These are phyloP conservation scores for Enteromius radiatus DNA, from an alignment of 2,797 vertebrate species.

Conservation along the genomic window DNA sequence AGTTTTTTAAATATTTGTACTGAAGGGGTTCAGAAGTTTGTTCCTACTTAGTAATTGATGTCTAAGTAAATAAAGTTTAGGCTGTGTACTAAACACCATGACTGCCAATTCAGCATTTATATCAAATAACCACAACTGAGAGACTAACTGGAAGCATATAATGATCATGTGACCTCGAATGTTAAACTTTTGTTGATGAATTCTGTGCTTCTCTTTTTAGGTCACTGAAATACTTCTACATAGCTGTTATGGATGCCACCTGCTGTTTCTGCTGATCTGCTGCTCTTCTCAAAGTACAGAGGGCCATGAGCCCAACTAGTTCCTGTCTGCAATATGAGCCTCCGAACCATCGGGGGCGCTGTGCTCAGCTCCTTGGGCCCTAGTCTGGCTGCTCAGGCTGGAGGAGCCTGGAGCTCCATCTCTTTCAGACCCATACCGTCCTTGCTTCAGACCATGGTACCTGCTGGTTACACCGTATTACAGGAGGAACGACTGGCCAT, in stretches of 20 bases:
- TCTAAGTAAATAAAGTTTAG: background rate
- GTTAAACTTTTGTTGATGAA: background rate
- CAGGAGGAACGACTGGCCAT: slow-evolving; percentile 91
- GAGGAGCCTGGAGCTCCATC: slow-evolving; percentile 81
- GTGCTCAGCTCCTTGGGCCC: slow-evolving; percentile 75
- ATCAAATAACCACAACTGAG: background rate
- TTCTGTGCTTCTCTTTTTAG: slow-evolving; percentile 16
- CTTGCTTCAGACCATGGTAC: slow-evolving; percentile 90
- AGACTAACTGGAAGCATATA: background rate
- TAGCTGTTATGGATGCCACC: background rate
- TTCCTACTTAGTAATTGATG: background rate
- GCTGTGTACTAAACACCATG: slow-evolving; percentile 17
- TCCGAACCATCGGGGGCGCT: slow-evolving; percentile 72
- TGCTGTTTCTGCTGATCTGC: slow-evolving; percentile 33
- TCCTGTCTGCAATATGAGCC: slow-evolving; percentile 72
- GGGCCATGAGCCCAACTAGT: slow-evolving; percentile 68
- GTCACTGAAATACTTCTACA: slow-evolving; percentile 6
- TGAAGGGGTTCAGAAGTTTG: background rate
- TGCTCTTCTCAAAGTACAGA: slow-evolving; percentile 5
- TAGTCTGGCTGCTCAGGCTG: slow-evolving; percentile 74
- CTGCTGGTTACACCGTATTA: slow-evolving; percentile 87
- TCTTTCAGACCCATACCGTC: slow-evolving; percentile 82
- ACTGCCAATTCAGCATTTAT: background rate
- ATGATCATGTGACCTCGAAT: background rate
- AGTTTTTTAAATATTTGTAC: background rate